Evolutionary conservation across 2,797 vertebrate genomes (phyloP).

Genomic region (Melanotaenia pygmaea): DNA sequence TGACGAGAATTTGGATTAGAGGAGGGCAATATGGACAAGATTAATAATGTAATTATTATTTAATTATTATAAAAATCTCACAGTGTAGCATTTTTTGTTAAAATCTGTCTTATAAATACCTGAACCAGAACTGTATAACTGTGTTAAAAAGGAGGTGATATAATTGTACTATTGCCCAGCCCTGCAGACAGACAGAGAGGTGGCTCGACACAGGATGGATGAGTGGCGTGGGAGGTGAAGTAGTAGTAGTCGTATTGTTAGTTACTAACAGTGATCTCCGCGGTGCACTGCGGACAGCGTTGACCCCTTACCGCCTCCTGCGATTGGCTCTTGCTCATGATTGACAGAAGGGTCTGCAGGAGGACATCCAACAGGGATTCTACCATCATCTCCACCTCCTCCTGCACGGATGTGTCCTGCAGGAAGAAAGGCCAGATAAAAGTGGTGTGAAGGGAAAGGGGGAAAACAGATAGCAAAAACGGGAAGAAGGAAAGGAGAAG

Average conservation of each 20-base stretch:
- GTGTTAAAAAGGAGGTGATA: not conserved
- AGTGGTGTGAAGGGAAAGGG: not conserved
- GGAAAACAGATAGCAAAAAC: not conserved
- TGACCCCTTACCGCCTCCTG: constrained; percentile 99
- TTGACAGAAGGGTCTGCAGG: constrained; percentile 95
- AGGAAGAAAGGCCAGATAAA: not conserved
- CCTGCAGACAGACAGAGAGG: not conserved
- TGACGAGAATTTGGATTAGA: constrained; percentile 14
- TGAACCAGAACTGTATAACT: not conserved
- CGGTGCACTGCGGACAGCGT: constrained; percentile 97
- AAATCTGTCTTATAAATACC: not conserved
- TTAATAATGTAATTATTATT: not conserved
- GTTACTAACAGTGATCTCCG: constrained; percentile 99
- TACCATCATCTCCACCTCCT: constrained; percentile 99
- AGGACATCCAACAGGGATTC: constrained; percentile 98
- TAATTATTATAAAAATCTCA: not conserved
- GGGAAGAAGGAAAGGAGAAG: not conserved
- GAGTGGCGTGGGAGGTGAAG: constrained; percentile 47
- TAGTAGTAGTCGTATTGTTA: constrained; percentile 89
- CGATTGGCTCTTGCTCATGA: constrained; percentile 98
- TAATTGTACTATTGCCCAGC: constrained; percentile 30
- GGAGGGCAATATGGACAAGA: constrained; percentile 29
- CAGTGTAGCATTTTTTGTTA: accelerated
- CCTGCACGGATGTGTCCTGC: constrained; percentile 87
- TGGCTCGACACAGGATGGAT: not conserved